Base-by-base conservation (phyloP, 2,113 vertebrate species). In the Dascyllus trimaculatus region DNA sequence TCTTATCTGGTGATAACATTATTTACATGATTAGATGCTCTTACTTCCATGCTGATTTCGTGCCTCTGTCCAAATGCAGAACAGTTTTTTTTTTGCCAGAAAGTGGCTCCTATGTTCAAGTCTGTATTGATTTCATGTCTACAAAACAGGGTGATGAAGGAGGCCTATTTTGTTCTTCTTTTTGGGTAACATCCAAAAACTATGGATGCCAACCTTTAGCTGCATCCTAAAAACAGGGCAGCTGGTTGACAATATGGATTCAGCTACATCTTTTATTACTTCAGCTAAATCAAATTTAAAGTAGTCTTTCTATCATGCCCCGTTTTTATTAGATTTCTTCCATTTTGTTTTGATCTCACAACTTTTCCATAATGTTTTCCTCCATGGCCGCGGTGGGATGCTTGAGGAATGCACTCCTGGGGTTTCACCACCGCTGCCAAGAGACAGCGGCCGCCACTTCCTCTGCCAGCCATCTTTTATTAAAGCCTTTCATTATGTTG, bases 41-140 rank as follows among this genome's bases (percentile, higher is more conserved):
- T 63, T 60, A 63, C 22, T 71, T 71, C 58, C 52, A 61, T 71
- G 46, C 67, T 63, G 68, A 86, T 85, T 82, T 73, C 43, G 52
- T 68, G 61, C 77, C 62, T 85, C 38, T 13, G 5, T 85, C 65
- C 75, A 81, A 84, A 80, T 46, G 57, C 71, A 75, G 21, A 54
- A 11, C 19, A 22, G 35, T 76, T 29, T 83, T 62, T 76, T 29
- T 83, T 29, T 4, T 70, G 75, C 69, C 75, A 84, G 67, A 78
- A 75, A 80, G 19, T 56, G 45, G 76, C 59, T 81, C 60, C 77
- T 80, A 65, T 72, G 72, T 77, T 85, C 78, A 64, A 76, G 61
- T 74, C 67, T 73, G 78, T 79, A 90, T 86, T 80, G 85, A 91
- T 91, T 86, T 88, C 35, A 90, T 82, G 80, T 75, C 57, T 86